Conservation (phyloP, 2,888 invertebrate genomes). For the Hirtodrosophila alboralis region DNA sequence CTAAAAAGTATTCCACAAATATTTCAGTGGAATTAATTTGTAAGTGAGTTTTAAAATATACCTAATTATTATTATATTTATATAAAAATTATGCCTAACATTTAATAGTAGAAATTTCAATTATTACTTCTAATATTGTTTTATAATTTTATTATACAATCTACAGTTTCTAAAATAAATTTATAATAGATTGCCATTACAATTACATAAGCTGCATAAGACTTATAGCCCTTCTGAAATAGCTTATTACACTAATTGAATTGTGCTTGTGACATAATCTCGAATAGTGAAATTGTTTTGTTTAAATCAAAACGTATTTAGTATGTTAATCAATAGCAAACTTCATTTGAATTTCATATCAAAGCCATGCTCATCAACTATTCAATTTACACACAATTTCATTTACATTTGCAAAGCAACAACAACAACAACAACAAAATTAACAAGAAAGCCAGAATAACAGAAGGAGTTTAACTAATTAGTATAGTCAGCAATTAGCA, state of each 20-base stretch:
- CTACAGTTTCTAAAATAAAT: too few species aligned
- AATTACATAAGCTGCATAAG: too few species aligned
- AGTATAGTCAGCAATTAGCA: slow-evolving; percentile 58
- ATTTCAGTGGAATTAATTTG: too few species aligned
- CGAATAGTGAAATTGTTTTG: slow-evolving; percentile 26
- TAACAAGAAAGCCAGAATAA: background rate
- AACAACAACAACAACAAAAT: slow-evolving; percentile 2
- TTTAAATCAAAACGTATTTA: slow-evolving; percentile 1
- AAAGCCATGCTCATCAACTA: slow-evolving; percentile 34
- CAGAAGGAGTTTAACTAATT: slow-evolving; percentile 52
- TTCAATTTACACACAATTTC: slow-evolving; percentile 42
- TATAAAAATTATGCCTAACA: too few species aligned
- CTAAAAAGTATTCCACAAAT: too few species aligned
- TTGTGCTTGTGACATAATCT: slow-evolving; percentile 12
- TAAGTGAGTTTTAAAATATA: too few species aligned
- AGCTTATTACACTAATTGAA: background rate
- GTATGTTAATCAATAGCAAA: slow-evolving; percentile 18
- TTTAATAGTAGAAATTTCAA: too few species aligned
- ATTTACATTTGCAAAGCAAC: slow-evolving; percentile 30
- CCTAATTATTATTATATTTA: too few species aligned
- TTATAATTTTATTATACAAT: too few species aligned
- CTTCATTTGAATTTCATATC: background rate
- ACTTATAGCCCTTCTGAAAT: too few species aligned
- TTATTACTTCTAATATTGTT: too few species aligned
- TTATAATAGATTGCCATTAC: too few species aligned